These are phyloP conservation scores for Portevinia maculata DNA, from an alignment of 2,888 invertebrate species.

Conservation along the genomic window DNA sequence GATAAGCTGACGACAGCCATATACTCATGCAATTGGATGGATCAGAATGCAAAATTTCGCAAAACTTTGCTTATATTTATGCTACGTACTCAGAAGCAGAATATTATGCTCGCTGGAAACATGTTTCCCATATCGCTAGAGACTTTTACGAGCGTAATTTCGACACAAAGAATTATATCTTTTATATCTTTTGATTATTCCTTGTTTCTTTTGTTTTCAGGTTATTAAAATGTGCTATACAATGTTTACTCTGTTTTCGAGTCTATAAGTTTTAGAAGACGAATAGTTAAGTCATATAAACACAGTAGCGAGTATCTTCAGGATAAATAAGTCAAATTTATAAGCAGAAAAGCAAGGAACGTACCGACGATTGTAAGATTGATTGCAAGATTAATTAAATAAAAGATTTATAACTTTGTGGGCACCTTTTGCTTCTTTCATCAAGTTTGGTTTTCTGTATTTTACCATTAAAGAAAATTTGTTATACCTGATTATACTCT, in stretches of 20 bases:
- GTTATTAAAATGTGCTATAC: neutral
- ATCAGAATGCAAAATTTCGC: slow-evolving; percentile 75
- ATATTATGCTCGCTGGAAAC: slow-evolving; percentile 74
- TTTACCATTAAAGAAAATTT: no score
- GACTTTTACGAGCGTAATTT: slow-evolving; percentile 57
- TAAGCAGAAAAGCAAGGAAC: no score
- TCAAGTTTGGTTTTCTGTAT: no score
- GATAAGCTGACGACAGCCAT: slow-evolving; percentile 74
- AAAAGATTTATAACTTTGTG: no score
- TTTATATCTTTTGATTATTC: neutral
- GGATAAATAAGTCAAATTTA: no score
- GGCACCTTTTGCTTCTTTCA: no score
- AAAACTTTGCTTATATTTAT: slow-evolving; percentile 76
- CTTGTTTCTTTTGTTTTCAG: neutral
- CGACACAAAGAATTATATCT: no score
- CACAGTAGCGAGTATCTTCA: no score
- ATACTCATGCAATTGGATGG: slow-evolving; percentile 76
- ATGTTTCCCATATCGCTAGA: slow-evolving; percentile 75
- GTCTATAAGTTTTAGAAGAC: neutral
- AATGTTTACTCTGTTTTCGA: neutral
- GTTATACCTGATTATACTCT: no score
- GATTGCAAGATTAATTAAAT: no score
- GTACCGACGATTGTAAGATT: no score
- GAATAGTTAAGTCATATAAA: no score
- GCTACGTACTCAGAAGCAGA: slow-evolving; percentile 75